These are phyloP conservation scores for Pentalonia nigronervosa DNA, from an alignment of 1,140 invertebrate species.

Conservation along the genomic window DNA sequence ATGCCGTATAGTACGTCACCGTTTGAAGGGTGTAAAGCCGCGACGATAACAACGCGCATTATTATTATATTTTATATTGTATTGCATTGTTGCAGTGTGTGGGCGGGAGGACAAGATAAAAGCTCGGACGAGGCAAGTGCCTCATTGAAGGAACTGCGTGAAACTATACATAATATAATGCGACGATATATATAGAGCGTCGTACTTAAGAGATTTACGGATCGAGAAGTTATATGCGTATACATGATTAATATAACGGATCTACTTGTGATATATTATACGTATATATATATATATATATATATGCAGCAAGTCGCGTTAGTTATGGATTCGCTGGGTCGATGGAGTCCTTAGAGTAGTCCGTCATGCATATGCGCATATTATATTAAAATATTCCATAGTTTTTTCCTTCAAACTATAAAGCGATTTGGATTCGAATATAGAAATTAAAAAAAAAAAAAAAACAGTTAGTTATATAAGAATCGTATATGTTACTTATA, in stretches of 20 bases:
- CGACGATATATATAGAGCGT: not conserved
- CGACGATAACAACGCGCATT: not conserved
- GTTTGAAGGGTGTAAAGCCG: not conserved
- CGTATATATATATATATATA: not conserved
- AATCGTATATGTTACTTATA: not conserved
- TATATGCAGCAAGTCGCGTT: not conserved
- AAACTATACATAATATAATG: not conserved
- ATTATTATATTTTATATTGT: not conserved
- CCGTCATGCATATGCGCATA: not conserved
- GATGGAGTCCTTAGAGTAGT: not conserved
- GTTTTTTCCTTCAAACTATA: not conserved
- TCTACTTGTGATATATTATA: not conserved
- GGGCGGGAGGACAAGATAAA: not conserved
- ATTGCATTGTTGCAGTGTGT: not conserved
- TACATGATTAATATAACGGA: not conserved
- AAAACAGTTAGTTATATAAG: not conserved
- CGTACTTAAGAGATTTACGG: not conserved
- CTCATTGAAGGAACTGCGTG: not conserved
- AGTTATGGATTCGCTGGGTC: not conserved
- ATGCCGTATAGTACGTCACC: not conserved
- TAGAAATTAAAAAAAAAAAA: not conserved
- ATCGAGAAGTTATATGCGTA: not conserved
- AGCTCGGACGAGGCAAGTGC: conserved; percentile 1
- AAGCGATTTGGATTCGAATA: not conserved
- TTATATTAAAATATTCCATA: not conserved